phyloP scores from a whole-genome alignment of 2,797 vertebrate species.

The Chloroceryle amazona region DNA sequence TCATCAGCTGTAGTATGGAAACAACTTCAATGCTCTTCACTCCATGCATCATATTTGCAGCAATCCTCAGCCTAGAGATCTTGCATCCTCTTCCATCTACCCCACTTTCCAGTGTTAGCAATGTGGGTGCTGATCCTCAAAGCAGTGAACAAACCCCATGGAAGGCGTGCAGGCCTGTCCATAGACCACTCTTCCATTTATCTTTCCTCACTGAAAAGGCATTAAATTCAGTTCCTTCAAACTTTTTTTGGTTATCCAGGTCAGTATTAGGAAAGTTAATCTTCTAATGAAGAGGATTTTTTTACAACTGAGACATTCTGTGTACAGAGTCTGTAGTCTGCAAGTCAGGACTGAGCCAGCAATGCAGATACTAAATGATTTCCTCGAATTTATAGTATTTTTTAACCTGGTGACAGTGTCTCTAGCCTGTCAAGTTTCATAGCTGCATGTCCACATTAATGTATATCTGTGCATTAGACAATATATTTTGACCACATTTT shows the following conservation, averaged over 20 bases:
- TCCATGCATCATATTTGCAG: neutral
- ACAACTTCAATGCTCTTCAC: neutral
- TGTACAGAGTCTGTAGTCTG: neutral
- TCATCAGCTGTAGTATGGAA: neutral
- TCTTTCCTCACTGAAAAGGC: neutral
- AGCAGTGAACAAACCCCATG: neutral
- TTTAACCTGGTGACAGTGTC: neutral
- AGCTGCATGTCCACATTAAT: neutral
- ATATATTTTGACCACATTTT: neutral
- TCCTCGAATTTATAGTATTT: neutral
- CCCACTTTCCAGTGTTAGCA: neutral
- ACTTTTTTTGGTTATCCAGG: neutral
- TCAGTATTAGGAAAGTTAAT: neutral
- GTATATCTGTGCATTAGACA: neutral
- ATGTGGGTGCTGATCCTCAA: rapidly evolving
- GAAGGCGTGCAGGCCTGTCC: neutral
- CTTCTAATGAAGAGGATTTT: neutral
- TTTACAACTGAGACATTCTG: neutral
- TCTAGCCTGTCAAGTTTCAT: neutral
- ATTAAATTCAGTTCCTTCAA: neutral
- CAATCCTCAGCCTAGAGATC: neutral
- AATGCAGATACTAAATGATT: neutral
- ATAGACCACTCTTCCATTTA: neutral
- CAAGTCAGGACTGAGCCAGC: neutral
- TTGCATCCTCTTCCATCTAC: neutral